These are phyloP conservation scores for Dolomedes plantarius DNA, from an alignment of 2,888 invertebrate species.

Conservation along the genomic window DNA sequence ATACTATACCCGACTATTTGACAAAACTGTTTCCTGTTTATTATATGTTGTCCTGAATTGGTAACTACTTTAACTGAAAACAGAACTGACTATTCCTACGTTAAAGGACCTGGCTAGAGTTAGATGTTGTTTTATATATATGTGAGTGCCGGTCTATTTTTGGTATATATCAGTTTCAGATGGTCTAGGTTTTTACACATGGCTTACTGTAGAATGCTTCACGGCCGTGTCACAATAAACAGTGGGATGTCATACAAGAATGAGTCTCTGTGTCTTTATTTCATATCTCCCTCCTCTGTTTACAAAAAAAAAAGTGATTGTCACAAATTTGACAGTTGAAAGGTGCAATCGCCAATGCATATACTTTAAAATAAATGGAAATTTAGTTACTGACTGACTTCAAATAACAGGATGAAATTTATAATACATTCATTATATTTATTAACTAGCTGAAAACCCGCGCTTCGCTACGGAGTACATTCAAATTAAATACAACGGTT, in stretches of 20 bases:
- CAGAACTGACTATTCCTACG: slow-evolving; percentile 50
- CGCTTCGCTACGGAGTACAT: no score
- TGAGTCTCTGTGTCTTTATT: slow-evolving; percentile 43
- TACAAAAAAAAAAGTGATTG: no score
- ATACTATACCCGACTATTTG: slow-evolving; percentile 33
- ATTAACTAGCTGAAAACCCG: no score
- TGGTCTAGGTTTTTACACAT: slow-evolving; percentile 72
- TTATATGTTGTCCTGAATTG: slow-evolving; percentile 55
- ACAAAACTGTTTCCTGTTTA: slow-evolving; percentile 55
- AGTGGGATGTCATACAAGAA: slow-evolving; percentile 63
- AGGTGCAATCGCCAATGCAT: no score
- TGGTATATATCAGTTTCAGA: slow-evolving; percentile 71
- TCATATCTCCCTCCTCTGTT: no score
- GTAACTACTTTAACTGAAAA: slow-evolving; percentile 42
- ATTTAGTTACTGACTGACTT: no score
- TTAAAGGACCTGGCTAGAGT: slow-evolving; percentile 63
- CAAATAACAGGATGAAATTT: no score
- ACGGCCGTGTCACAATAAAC: slow-evolving; percentile 70
- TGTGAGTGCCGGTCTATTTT: slow-evolving; percentile 71
- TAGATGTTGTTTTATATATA: slow-evolving; percentile 71
- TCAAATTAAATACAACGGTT: no score
- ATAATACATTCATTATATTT: no score
- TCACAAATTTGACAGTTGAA: no score
- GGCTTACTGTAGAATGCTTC: slow-evolving; percentile 70
- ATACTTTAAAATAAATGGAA: no score